Evolutionary conservation across 2,797 vertebrate genomes (phyloP).

Genomic region (Eulemur albifrons): DNA sequence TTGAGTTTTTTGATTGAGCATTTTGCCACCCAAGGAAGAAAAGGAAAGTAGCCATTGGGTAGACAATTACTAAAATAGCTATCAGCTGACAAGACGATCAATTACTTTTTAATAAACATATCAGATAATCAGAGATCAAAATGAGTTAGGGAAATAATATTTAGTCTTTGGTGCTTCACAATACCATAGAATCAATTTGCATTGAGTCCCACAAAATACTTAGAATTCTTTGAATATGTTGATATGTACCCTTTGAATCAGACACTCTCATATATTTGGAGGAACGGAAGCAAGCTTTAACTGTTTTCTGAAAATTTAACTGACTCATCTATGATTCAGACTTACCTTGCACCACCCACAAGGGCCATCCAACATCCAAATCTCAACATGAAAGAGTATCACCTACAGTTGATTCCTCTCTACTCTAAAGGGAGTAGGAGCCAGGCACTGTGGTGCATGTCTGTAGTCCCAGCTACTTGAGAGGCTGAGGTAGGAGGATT

Average conservation of each 20-base stretch:
- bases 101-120: conserved; percentile 1
- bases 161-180: not conserved
- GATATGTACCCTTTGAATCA: not conserved
- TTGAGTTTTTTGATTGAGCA: not conserved
- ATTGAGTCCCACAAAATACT: not conserved
- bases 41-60: not conserved
- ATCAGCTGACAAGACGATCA: not conserved
- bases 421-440: not conserved
- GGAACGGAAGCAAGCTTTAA: not conserved
- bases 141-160: not conserved
- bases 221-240: not conserved
- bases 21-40: conserved; percentile 9
- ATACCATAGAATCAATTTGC: not conserved
- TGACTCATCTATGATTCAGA: not conserved
- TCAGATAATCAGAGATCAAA: conserved; percentile 19
- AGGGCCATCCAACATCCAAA: not conserved
- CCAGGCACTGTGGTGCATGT: too few relatives aligned
- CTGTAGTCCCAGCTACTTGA: not conserved
- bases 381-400: not conserved
- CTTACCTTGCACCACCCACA: not conserved
- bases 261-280: not conserved
- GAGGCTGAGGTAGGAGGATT: not conserved
- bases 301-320: not conserved
- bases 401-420: not conserved
- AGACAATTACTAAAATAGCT: not conserved